phyloP scores from a whole-genome alignment of 2,888 invertebrate species.

The Cyclophora punctaria region DNA sequence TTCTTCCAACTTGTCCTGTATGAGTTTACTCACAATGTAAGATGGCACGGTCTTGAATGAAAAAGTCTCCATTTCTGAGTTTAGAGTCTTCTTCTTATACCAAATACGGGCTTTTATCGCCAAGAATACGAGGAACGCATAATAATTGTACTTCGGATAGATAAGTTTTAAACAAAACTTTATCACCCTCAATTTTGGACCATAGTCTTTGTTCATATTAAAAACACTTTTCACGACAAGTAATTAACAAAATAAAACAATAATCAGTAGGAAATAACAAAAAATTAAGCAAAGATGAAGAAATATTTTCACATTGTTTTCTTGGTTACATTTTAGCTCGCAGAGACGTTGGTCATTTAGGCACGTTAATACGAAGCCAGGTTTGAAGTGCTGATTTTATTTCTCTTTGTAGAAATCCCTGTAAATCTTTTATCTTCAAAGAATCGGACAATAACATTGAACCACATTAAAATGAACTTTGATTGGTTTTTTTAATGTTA shows the following conservation, averaged over 20 bases:
- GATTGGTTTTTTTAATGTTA: no score
- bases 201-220: conserved; percentile 55
- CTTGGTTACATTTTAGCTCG: background rate
- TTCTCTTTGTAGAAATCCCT: no score
- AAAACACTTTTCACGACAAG: conserved; percentile 1
- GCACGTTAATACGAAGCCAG: no score
- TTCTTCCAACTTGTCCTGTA: conserved; percentile 38
- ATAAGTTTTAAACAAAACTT: conserved; percentile 63
- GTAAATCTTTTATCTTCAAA: no score
- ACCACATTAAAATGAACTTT: no score
- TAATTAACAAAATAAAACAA: background rate
- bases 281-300: no score
- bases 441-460: no score
- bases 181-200: conserved; percentile 57
- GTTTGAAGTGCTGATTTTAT: no score
- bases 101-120: conserved; percentile 59
- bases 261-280: background rate
- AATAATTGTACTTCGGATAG: conserved; percentile 65
- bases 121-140: conserved; percentile 57
- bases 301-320: no score
- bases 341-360: background rate
- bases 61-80: conserved; percentile 40
- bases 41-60: conserved; percentile 42
- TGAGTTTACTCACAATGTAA: conserved; percentile 32
- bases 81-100: conserved; percentile 25